phyloP scores from a whole-genome alignment of 2,113 vertebrate species.

The Hemiprocne comata region DNA sequence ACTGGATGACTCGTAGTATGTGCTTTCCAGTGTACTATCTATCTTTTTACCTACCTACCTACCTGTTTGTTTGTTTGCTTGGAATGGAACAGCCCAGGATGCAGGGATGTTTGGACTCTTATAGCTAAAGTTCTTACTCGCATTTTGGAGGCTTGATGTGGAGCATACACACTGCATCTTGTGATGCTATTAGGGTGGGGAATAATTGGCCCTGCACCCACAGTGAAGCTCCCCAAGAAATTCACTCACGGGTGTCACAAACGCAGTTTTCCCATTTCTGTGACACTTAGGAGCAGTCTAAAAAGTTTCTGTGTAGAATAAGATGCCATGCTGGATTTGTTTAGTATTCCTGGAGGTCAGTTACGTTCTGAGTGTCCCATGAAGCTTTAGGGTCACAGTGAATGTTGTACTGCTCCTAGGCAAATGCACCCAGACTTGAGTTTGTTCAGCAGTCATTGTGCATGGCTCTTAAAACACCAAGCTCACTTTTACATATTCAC shows the following conservation, averaged over 20 bases:
- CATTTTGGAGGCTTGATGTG: not conserved
- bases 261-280: not conserved
- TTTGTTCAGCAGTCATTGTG: not conserved
- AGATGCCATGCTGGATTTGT: not conserved
- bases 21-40: not conserved
- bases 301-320: not conserved
- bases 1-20: not conserved
- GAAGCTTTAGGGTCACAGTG: not conserved
- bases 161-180: not conserved
- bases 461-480: not conserved
- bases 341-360: not conserved
- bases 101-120: not conserved
- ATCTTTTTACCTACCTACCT: not conserved
- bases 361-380: not conserved
- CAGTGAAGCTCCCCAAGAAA: not conserved
- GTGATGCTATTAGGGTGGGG: not conserved
- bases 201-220: not conserved
- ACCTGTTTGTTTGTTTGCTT: not conserved
- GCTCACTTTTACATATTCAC: conserved; percentile 13
- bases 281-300: not conserved
- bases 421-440: not conserved
- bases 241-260: not conserved
- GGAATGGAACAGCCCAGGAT: not conserved
- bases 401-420: not conserved
- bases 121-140: not conserved